Evolutionary conservation across 2,888 invertebrate genomes (phyloP), one percentile per base, ranked within the genome.

Genomic region (Agelastica alni): DNA sequence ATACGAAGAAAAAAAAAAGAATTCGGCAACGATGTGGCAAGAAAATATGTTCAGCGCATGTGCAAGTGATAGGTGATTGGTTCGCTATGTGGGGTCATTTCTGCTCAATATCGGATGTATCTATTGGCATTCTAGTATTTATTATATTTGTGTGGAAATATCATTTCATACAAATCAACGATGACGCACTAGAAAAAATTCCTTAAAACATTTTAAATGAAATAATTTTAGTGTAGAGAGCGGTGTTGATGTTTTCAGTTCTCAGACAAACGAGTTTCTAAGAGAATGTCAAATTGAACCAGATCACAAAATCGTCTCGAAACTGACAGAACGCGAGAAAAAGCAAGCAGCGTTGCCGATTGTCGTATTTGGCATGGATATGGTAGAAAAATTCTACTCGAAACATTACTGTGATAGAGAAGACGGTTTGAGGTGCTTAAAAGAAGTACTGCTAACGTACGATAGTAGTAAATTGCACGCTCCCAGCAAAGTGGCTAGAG

Each of bases 311-410:
- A 67, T 78, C 68, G 71, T 81, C 63, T 80, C 85, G 63, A 79
- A 80, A 77, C 69, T 89, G 46, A 91, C 89, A 54, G 92, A 92
- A 69, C 79, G 91, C 46, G 92, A 92, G 73, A 84, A 89, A 68
- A 89, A 92, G 68, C 89, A 95, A 75, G 96, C 96, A 0, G 91
- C 93, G 0, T 75, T 93, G 54, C 93, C 95, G 0, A 93, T 96
- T 68, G 82, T 94, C 48, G 91, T 96, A 32, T 96, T 96, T 77
- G 96, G 95, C 53, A 88, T 88, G 75, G 88, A 91, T 45, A 76
- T 96, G 79, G 96, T 94, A 2, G 93, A 94, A 75, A 90, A 91
- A 70, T 91, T 93, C 75, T 93, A 91, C 76, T 92, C 93, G 3
- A 92, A 93, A 68, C 92, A 91, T 74, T 94, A 89, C 76, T 83